Evolutionary conservation across 2,888 invertebrate genomes (phyloP), one percentile per base, ranked within the genome.

Genomic region (Subacronicta megacephala): DNA sequence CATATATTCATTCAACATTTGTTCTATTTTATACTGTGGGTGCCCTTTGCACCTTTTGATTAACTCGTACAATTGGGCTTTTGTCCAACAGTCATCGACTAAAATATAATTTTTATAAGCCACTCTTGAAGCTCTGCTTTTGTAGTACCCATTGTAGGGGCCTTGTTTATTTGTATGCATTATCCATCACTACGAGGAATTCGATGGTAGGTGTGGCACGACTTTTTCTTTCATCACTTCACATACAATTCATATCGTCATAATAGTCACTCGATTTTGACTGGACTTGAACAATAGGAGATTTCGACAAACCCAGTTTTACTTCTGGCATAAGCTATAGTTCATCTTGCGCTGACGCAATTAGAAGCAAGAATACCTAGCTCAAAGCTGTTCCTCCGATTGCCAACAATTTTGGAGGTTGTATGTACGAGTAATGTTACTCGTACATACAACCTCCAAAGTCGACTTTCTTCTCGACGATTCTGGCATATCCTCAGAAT

Each of bases 271-370:
- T 20, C 5, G 20, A 20, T 40, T 20, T 40, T n/a, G 17, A n/a
- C n/a, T 40, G n/a, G 20, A 23, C 7, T 20, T 20, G 7, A 40
- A n/a, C n/a, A 40, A 7, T 6, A 4, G n/a, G n/a, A 18, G n/a
- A 20, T 40, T 5, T 20, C 20, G n/a, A 40, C 13, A 40, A 40
- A 40, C n/a, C 38, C 38, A n/a, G 12, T 20, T 40, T 20, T 13
- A 16, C 20, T 7, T n/a, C 20, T n/a, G n/a, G n/a, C n/a, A n/a
- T n/a, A n/a, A n/a, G n/a, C n/a, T n/a, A n/a, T n/a, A n/a, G n/a
- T n/a, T 20, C 20, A 40, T 40, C 37, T 37, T 17, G 37, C 37
- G 9, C 37, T 17, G 12, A 37, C 37, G 5, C 37, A 10, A 37
- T 17, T 17, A 37, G 37, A n/a, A n/a, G n/a, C n/a, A n/a, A n/a